phyloP scores from a whole-genome alignment of 2,888 invertebrate genomes.

The Teleiodes luculella region DNA sequence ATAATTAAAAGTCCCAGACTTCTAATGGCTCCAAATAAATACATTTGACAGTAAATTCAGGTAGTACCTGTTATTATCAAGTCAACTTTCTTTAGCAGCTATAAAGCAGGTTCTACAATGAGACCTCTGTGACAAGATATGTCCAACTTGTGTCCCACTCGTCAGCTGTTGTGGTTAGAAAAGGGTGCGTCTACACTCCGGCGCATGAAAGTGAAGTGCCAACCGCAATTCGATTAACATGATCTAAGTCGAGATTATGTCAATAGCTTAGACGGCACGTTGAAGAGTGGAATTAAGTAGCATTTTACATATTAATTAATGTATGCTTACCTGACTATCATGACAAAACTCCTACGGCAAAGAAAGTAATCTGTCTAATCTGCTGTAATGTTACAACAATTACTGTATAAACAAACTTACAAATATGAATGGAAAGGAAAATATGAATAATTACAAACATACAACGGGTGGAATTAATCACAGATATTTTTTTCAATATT shows the following conservation, averaged over 20 bases:
- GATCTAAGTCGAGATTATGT: slow-evolving; percentile 8
- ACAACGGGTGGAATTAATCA: too few relatives aligned
- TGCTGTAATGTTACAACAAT: neutral
- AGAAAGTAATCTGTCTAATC: neutral
- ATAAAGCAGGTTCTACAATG: neutral
- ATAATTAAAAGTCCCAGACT: too few relatives aligned
- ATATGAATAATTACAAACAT: too few relatives aligned
- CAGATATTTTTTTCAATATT: too few relatives aligned
- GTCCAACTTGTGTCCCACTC: too few relatives aligned
- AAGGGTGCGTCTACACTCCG: neutral
- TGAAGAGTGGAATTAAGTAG: neutral
- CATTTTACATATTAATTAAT: neutral
- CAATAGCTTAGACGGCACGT: neutral
- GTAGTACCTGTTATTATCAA: too few relatives aligned
- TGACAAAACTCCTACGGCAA: neutral
- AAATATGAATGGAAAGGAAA: too few relatives aligned
- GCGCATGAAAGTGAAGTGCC: neutral
- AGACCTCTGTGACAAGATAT: neutral
- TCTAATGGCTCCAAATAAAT: too few relatives aligned
- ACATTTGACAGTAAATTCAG: too few relatives aligned
- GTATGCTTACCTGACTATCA: neutral
- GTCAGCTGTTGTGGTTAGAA: neutral
- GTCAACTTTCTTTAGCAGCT: too few relatives aligned
- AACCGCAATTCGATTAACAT: slow-evolving; percentile 2
- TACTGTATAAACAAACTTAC: too few relatives aligned